Base-by-base conservation (phyloP, 2,797 vertebrate species). In the Ispidina picta region DNA sequence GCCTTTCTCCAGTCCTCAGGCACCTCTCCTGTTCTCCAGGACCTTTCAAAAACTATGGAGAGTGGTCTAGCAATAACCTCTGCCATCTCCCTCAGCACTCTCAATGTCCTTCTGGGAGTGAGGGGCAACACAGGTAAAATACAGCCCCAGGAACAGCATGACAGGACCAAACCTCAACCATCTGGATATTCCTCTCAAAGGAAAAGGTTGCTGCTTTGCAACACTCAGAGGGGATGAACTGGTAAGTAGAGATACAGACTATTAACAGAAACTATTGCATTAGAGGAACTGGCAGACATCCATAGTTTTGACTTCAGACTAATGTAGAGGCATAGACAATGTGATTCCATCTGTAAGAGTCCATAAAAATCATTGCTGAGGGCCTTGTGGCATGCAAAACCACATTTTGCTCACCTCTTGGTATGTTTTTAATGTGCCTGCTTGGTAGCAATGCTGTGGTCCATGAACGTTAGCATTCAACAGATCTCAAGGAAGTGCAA, bases 381-480 rank as follows among this genome's bases (percentile, higher is more conserved):
- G 56, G 15, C 37, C 60, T n/a, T 0, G 1, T 7, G 39, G 37
- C 52, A 13, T 14, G 25, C 62, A 52, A 71, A 54, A 8, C 28
- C 83, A n/a, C 41, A 4, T 76, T 77, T 51, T 10, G 4, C 52
- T n/a, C 55, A 33, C 6, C 0, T 6, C 35, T 63, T 7, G 31
- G 65, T 46, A 12, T 0, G 8, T 33, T 65, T 59, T 59, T 21
- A 25, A 7, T 1, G 5, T 13, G 48, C 10, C 65, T 68, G 26
- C 59, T 23, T 1, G 9, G 33, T 6, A 20, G 54, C 21, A 33
- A 2, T 9, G 0, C 23, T 4, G 12, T 5, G 62, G 10, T 10
- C 58, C 5, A 1, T 26, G 54, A 51, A 4, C 6, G 1, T 0
- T 15, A 86, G 26, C 62, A 29, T 22, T 26, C 62, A 41, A 0